Evolutionary conservation across 2,888 invertebrate genomes (phyloP).

Genomic region (Deladenus siricidicola): DNA sequence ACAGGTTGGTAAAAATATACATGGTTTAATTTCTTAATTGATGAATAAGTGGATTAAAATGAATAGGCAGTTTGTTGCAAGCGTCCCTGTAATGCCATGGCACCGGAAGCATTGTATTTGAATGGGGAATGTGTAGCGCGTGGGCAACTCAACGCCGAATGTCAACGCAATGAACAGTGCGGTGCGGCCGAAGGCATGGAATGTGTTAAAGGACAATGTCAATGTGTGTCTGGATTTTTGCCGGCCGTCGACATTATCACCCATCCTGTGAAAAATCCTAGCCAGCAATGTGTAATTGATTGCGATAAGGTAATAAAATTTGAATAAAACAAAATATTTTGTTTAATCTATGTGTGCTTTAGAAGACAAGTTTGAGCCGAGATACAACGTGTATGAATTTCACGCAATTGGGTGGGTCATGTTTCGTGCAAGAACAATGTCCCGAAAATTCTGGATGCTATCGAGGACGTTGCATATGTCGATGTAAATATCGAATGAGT

Average conservation of each 20-base stretch:
- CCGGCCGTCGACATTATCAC: conserved; percentile 47
- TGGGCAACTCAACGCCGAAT: conserved; percentile 47
- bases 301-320: conserved; percentile 33
- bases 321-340: background rate
- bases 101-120: conserved; percentile 51
- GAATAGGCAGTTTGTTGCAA: conserved; percentile 49
- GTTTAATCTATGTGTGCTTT: conserved; percentile 7
- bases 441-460: conserved; percentile 51
- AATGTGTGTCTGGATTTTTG: conserved; percentile 46
- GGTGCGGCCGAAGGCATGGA: conserved; percentile 53
- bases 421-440: conserved; percentile 52
- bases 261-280: conserved; percentile 49
- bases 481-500: conserved; percentile 39
- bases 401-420: conserved; percentile 41
- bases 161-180: conserved; percentile 45
- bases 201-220: conserved; percentile 48
- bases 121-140: conserved; percentile 50
- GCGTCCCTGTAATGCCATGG: conserved; percentile 52
- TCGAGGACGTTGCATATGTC: conserved; percentile 49
- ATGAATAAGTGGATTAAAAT: background rate
- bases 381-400: conserved; percentile 47
- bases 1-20: background rate
- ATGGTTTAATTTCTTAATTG: background rate
- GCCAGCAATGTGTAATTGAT: conserved; percentile 46
- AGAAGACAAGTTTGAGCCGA: conserved; percentile 36